A percentile compares a stretch with the other conserved stretches of the same genome.
Conservation (phyloP, 2,888 invertebrate genomes). For the Sepiola atlantica region DNA sequence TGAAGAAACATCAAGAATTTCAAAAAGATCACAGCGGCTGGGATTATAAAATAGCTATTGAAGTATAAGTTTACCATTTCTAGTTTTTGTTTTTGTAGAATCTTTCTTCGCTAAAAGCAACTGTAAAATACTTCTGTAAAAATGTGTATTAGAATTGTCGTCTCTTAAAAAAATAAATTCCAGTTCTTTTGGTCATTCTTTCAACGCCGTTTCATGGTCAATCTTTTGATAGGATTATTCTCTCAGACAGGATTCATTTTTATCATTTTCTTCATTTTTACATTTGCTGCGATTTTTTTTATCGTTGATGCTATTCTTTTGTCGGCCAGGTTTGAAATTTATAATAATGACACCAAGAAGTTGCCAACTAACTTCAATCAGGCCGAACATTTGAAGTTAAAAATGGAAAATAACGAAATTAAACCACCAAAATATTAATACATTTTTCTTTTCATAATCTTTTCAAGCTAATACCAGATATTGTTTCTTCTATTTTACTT, state of each 20-base stretch:
- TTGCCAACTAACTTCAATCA: background rate
- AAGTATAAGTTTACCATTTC: no score
- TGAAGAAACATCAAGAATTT: no score
- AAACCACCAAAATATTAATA: background rate
- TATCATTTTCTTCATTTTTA: background rate
- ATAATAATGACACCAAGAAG: background rate
- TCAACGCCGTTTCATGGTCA: background rate
- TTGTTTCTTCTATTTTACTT: background rate
- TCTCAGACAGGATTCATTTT: background rate
- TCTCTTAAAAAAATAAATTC: background rate
- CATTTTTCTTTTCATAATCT: background rate
- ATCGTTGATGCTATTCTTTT: background rate
- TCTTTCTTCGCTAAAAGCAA: no score
- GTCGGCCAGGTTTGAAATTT: background rate
- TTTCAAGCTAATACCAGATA: background rate
- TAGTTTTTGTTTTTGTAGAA: no score
- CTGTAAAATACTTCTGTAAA: background rate
- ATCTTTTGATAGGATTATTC: conserved; percentile 16
- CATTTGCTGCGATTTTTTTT: background rate
- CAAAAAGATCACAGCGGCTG: no score
- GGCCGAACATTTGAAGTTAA: background rate
- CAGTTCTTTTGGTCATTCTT: background rate
- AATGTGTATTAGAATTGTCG: background rate
- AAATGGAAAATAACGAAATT: background rate
- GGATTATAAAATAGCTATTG: no score